phyloP scores from a whole-genome alignment of 2,888 invertebrate genomes.

The Agrotis clavis region DNA sequence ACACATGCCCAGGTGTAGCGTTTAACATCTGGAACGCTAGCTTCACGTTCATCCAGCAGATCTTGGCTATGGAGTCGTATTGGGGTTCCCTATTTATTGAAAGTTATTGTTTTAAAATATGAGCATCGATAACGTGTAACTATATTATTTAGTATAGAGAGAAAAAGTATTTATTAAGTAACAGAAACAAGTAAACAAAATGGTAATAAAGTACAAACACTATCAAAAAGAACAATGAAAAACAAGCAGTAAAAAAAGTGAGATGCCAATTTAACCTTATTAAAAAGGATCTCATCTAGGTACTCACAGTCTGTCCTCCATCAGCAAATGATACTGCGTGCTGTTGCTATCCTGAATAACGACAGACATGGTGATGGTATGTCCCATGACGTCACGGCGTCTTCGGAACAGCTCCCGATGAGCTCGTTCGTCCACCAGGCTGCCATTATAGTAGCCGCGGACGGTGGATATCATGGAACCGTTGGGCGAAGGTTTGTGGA shows the following conservation, averaged over 20 bases:
- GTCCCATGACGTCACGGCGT: constrained; percentile 78
- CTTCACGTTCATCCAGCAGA: constrained; percentile 77
- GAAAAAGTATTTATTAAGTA: too few species aligned
- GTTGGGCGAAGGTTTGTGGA: constrained; percentile 76
- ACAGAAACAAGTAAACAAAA: too few species aligned
- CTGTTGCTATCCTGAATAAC: constrained; percentile 83
- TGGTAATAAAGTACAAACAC: too few species aligned
- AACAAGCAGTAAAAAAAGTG: too few species aligned
- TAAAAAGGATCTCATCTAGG: background rate
- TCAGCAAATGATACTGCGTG: constrained; percentile 75
- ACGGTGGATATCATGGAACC: constrained; percentile 66
- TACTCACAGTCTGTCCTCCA: constrained; percentile 81
- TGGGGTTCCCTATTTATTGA: constrained; percentile 73
- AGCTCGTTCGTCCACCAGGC: constrained; percentile 71
- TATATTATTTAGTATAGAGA: too few species aligned
- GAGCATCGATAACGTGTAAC: too few species aligned
- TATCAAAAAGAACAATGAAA: too few species aligned
- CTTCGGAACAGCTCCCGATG: constrained; percentile 77
- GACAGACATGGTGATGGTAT: constrained; percentile 80
- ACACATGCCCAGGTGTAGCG: constrained; percentile 79
- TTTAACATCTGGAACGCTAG: constrained; percentile 81
- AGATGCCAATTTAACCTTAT: background rate
- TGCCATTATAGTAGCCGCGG: constrained; percentile 77
- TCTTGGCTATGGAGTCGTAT: constrained; percentile 76
- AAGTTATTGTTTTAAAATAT: too few species aligned